Evolutionary conservation across 2,113 vertebrate genomes (phyloP), one percentile per base, ranked within the genome.

Genomic region (Thalassoma bifasciatum): DNA sequence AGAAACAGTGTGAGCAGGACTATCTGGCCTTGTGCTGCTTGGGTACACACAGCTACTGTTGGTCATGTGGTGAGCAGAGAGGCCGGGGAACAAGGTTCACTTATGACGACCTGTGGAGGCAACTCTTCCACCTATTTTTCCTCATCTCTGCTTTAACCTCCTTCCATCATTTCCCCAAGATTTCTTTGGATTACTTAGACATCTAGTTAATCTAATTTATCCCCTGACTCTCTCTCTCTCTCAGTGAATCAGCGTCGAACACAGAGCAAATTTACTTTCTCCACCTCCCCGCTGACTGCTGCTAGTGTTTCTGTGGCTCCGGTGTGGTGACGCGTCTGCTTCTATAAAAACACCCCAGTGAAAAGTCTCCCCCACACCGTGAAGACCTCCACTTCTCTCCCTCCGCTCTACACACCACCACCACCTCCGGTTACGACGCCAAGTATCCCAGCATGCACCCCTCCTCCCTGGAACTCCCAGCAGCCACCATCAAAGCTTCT

Each of bases 401-500:
- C 65, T 82, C 61, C 10, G 73, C 83, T 75, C 80, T 82, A 62
- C 82, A 77, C 81, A 83, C 79, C 64, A 58, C 82, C 77, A 24
- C 79, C 75, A 49, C 87, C 84, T 83, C 88, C 79, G 77, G 81
- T 74, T 16, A 36, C 37, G 77, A 83, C 81, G 88, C 89, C 93
- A 94, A 85, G 79, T 90, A 90, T 92, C 92, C 91, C 92, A 88
- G 77, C 89, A 87, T 90, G 84, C 89, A 70, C 87, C 71, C 75
- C 76, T 68, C 75, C 83, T 75, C 74, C 78, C 73, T 91, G 81
- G 83, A 92, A 89, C 89, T 91, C 91, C 89, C 89, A 82, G 79
- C 74, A 77, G 87, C 76, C 82, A 56, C 75, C 83, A 88, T 94
- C 93, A 94, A 94, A 92, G 93, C 90, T 75, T 75, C 93, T 92